phyloP scores from a whole-genome alignment of 2,888 invertebrate species.

The Dryocosmus kuriphilus region DNA sequence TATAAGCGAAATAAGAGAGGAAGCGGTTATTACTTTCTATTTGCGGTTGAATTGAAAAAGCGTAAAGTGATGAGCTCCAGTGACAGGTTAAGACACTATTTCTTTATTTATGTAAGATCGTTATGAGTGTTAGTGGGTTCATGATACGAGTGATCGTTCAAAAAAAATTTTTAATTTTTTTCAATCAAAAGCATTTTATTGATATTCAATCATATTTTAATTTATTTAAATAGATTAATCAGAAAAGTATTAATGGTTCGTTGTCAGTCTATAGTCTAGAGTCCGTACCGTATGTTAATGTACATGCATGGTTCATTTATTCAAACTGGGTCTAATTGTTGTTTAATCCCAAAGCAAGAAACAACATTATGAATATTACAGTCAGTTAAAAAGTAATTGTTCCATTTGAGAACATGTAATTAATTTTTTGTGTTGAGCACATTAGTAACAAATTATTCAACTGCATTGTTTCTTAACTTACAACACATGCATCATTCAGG shows the following conservation, averaged over 20 bases:
- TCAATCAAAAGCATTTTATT: too few species aligned
- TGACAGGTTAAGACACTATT: slow-evolving; percentile 18
- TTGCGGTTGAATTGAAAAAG: slow-evolving; percentile 9
- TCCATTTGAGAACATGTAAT: background rate
- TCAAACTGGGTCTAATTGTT: background rate
- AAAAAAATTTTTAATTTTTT: background rate
- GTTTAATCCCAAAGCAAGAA: background rate
- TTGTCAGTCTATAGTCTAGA: background rate
- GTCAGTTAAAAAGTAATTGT: background rate
- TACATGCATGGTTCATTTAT: background rate
- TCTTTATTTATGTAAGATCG: background rate
- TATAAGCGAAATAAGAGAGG: background rate
- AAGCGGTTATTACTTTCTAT: slow-evolving; percentile 17
- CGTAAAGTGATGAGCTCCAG: slow-evolving; percentile 10
- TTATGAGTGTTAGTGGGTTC: slow-evolving; percentile 36
- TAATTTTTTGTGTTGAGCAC: background rate
- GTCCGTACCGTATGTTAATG: background rate
- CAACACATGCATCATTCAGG: background rate
- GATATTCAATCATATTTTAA: too few species aligned
- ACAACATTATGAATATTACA: background rate
- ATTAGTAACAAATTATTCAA: background rate
- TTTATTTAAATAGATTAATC: background rate
- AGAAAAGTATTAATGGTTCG: background rate
- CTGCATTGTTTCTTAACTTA: background rate
- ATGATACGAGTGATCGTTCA: slow-evolving; percentile 15